These are phyloP conservation scores for Anniella stebbinsi DNA, from an alignment of 2,797 vertebrate species.

Conservation along the genomic window DNA sequence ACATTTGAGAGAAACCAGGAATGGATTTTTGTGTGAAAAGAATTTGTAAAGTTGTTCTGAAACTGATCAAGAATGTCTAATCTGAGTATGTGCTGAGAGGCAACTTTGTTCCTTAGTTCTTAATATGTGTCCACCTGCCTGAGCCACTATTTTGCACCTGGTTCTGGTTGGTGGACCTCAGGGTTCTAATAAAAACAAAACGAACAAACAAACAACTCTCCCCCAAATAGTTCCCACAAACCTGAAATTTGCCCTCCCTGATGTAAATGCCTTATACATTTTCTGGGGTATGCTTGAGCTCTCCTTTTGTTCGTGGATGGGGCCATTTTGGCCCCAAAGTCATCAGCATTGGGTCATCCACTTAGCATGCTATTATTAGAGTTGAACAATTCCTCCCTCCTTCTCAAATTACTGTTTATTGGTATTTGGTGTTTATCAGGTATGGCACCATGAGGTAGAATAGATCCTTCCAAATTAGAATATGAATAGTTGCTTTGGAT, in stretches of 20 bases:
- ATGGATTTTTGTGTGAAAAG: not conserved
- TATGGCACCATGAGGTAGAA: not conserved
- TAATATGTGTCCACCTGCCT: too few species aligned
- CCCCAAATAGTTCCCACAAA: not conserved
- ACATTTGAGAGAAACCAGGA: not conserved
- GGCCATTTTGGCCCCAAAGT: not conserved
- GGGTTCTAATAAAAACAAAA: too few species aligned
- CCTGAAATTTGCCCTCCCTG: not conserved
- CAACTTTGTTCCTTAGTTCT: too few species aligned
- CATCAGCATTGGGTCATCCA: not conserved
- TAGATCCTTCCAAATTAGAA: fast-evolving
- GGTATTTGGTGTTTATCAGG: not conserved
- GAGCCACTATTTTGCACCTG: too few species aligned
- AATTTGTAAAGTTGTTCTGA: too few species aligned
- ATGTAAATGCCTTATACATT: not conserved
- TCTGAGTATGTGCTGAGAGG: too few species aligned
- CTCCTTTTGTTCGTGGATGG: not conserved
- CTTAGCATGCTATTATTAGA: not conserved
- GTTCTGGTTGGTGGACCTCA: too few species aligned
- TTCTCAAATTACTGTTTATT: not conserved
- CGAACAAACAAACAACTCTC: too few species aligned
- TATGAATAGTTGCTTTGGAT: not conserved
- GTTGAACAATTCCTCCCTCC: not conserved
- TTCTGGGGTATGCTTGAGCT: not conserved
- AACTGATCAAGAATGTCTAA: not conserved